phyloP scores from a whole-genome alignment of 2,888 invertebrate species.

The Synergus itoensis region DNA sequence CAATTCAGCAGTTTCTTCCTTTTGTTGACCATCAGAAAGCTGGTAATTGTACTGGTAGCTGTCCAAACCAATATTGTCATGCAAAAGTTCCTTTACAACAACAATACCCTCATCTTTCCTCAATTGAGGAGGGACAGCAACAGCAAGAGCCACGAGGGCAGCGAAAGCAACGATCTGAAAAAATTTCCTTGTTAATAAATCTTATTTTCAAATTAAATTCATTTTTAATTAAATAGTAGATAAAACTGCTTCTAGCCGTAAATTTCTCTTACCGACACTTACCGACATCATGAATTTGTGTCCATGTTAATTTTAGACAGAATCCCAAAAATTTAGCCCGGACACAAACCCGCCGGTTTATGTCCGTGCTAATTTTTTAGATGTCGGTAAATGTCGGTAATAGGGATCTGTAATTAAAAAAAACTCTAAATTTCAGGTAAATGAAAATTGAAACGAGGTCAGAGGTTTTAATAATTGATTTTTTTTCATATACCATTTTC shows the following conservation, averaged over 20 bases:
- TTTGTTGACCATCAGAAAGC: slow-evolving; percentile 61
- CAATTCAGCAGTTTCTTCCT: slow-evolving; percentile 64
- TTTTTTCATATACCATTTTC: too few species aligned
- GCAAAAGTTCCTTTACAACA: slow-evolving; percentile 47
- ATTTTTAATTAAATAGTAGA: too few species aligned
- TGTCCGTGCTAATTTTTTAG: background rate
- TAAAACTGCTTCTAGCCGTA: too few species aligned
- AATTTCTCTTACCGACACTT: too few species aligned
- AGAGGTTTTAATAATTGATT: too few species aligned
- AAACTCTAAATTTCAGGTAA: too few species aligned
- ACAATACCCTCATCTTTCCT: slow-evolving; percentile 39
- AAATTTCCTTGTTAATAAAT: too few species aligned
- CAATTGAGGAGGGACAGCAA: slow-evolving; percentile 60
- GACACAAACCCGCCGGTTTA: background rate
- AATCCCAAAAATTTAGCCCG: too few species aligned
- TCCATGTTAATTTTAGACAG: background rate
- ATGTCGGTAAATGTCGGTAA: background rate
- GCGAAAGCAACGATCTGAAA: background rate
- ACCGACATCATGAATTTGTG: background rate
- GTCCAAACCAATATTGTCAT: slow-evolving; percentile 43
- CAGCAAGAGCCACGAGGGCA: slow-evolving; percentile 41
- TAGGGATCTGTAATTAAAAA: too few species aligned
- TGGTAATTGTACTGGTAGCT: slow-evolving; percentile 56
- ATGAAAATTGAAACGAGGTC: too few species aligned
- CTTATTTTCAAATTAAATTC: too few species aligned